Base-by-base conservation (phyloP, 2,113 vertebrate species). In the Osmerus eperlanus region DNA sequence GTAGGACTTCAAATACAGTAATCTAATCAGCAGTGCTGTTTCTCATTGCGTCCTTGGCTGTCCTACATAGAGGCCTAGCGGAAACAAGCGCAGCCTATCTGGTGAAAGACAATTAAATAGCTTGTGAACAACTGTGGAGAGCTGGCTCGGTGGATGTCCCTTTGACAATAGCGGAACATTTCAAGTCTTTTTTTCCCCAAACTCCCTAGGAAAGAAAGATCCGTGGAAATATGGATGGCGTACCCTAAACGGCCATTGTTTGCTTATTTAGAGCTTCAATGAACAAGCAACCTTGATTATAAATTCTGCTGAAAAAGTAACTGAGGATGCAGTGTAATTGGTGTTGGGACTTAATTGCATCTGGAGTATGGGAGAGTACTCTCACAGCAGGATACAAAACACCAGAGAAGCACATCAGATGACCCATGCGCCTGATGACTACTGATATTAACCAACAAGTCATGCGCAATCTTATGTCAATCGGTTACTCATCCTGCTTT, bases 391-490 rank as follows among this genome's bases (percentile, higher is more conserved):
- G 84, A 84, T 86, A 76, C 67, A 71, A 65, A 82, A 88, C 87
- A 88, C 85, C 87, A 89, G 89, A 89, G 84, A 28, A 59, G 41
- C 9, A 12, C 41, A 83, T 85, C 87, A 86, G 86, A 83, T 91
- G 88, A 85, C 82, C 51, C 74, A 79, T 71, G 65, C 76, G 81
- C 87, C 86, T 87, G 81, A 84, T 86, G 87, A 89, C 82, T 53
- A 65, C 28, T 51, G 63, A 66, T 54, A 16, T 81, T 83, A 81
- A 84, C 71, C 60, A 65, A 29, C 21, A 71, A 52, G 9, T 25
- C 18, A 18, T 32, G 11, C 61, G 36, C 72, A 64, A 68, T 47
- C 78, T 75, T 3, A 16, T 9, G 28, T 64, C 61, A 64, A 68
- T 25, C 68, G 67, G 32, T 32, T 36, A 52, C n/a, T 41, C 47